A percentile compares a stretch with the other conserved stretches of the same genome.
Evolutionary conservation across 2,888 invertebrate species (phyloP).

Genomic region (Drosophila mettleri): DNA sequence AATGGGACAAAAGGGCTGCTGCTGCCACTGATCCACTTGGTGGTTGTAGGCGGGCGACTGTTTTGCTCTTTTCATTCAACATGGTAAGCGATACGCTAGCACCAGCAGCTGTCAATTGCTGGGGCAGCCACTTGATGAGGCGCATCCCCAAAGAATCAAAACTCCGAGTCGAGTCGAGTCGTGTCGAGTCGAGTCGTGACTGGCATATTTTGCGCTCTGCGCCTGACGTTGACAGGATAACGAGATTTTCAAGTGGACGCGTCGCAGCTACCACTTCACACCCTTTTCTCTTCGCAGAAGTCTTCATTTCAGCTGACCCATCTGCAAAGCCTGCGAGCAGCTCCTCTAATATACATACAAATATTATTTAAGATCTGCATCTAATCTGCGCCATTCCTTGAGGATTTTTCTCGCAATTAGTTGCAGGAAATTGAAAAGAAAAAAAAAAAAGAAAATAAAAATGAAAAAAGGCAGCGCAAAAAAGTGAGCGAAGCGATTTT

Average conservation of each 20-base stretch:
- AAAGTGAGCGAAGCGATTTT: slow-evolving; percentile 61
- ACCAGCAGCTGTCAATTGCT: slow-evolving; percentile 73
- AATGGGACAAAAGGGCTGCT: slow-evolving; percentile 60
- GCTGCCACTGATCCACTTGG: slow-evolving; percentile 42
- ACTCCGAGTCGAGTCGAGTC: background rate
- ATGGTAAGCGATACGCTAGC: slow-evolving; percentile 64
- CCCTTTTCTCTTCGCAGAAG: slow-evolving; percentile 42
- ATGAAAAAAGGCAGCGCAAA: slow-evolving; percentile 53
- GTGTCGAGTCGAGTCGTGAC: slow-evolving; percentile 46
- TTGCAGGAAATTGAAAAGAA: slow-evolving; percentile 64
- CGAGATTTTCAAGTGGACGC: slow-evolving; percentile 83
- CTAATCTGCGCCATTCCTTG: slow-evolving; percentile 55
- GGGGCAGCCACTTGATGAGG: slow-evolving; percentile 52
- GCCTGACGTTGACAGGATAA: slow-evolving; percentile 81
- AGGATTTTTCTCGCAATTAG: slow-evolving; percentile 78
- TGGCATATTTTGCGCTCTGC: slow-evolving; percentile 51
- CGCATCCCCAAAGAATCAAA: slow-evolving; percentile 2
- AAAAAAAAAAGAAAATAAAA: slow-evolving; percentile 38
- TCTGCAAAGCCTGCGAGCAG: slow-evolving; percentile 9
- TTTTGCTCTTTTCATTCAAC: slow-evolving; percentile 59
- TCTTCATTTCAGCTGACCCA: slow-evolving; percentile 17
- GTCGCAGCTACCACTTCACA: slow-evolving; percentile 57
- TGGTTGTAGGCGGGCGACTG: slow-evolving; percentile 53
- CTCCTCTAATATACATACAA: background rate
- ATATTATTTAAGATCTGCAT: too few relatives aligned